Evolutionary conservation across 2,113 vertebrate species (phyloP).

Genomic region (Mustela lutreola): DNA sequence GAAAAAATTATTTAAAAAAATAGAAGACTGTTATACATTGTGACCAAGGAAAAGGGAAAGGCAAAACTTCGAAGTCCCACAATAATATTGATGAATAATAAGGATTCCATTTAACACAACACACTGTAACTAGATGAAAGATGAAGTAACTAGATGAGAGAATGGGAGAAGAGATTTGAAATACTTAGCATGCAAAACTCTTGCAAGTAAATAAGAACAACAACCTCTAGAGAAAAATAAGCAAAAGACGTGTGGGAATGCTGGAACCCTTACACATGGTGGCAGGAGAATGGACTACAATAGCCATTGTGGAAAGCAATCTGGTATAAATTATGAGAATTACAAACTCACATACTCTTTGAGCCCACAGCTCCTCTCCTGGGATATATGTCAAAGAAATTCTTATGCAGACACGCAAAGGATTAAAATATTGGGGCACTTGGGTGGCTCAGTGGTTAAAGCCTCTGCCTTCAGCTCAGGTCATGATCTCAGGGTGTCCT

Average conservation of each 20-base stretch:
- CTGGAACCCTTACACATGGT: neutral
- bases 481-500: no score
- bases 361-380: neutral
- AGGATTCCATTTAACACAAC: conserved; percentile 29
- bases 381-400: neutral
- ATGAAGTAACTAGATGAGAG: neutral
- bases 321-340: neutral
- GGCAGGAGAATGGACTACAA: neutral
- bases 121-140: neutral
- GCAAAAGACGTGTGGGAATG: neutral
- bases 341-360: neutral
- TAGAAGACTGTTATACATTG: neutral
- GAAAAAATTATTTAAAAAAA: conserved; percentile 44
- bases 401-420: neutral
- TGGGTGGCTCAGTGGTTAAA: no score
- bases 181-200: neutral
- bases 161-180: conserved; percentile 33
- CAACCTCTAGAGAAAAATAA: neutral
- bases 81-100: conserved; percentile 31
- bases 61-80: conserved; percentile 6
- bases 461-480: no score
- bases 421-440: neutral
- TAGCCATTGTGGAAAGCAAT: neutral
- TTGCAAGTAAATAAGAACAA: neutral
- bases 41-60: neutral